Evolutionary conservation across 2,797 vertebrate species (phyloP).

Genomic region (Otolemur crassicaudatus): DNA sequence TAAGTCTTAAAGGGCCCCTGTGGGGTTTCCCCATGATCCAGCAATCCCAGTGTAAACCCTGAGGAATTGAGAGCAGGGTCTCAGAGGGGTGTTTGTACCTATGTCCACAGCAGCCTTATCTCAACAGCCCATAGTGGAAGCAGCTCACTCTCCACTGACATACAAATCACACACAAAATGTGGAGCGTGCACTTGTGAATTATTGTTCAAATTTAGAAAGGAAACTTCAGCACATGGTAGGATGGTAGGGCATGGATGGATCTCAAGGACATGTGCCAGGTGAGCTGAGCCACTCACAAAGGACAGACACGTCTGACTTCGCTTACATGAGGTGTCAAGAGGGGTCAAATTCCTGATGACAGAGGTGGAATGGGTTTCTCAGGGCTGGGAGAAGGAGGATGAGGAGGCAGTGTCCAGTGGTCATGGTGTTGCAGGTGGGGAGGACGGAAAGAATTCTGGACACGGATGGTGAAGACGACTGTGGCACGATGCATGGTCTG

Average conservation of each 20-base stretch:
- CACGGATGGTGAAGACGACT: accelerated
- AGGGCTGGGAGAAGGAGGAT: too few species aligned
- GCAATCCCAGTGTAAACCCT: too few species aligned
- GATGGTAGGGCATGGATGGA: accelerated
- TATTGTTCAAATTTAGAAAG: not conserved
- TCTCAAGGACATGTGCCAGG: too few species aligned
- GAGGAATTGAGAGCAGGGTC: not conserved
- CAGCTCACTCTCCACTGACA: not conserved
- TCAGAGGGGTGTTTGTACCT: not conserved
- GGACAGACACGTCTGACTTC: too few species aligned
- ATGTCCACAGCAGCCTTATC: not conserved
- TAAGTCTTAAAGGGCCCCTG: not conserved
- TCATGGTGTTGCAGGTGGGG: not conserved
- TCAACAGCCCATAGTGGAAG: not conserved
- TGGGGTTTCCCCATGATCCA: not conserved
- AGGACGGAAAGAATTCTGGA: not conserved
- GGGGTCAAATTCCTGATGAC: too few species aligned
- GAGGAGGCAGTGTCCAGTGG: accelerated
- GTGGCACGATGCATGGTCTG: accelerated
- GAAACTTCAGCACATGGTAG: not conserved
- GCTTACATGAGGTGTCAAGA: too few species aligned
- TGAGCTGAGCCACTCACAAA: not conserved
- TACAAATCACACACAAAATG: not conserved
- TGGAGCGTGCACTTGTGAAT: accelerated
- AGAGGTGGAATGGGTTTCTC: too few species aligned